Evolutionary conservation across 2,797 vertebrate species (phyloP).

Genomic region (Gephyroberyx darwinii): DNA sequence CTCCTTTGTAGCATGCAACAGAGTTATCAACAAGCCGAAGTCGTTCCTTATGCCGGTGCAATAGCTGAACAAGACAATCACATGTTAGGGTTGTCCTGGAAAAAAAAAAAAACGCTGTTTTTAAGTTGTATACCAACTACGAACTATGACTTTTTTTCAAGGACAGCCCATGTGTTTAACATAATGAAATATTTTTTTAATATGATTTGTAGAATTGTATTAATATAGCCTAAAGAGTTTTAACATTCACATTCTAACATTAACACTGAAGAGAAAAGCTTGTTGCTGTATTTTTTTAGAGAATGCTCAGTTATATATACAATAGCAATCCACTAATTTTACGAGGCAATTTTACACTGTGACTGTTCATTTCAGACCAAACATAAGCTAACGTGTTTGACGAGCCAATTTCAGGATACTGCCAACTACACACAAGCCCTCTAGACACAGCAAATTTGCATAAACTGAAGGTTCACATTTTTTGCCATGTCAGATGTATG

Average conservation of each 20-base stretch:
- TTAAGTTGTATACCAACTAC: conserved; percentile 17
- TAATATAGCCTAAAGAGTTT: conserved; percentile 56
- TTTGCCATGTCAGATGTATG: conserved; percentile 76
- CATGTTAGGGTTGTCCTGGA: conserved; percentile 59
- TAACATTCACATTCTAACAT: conserved; percentile 32
- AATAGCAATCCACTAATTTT: conserved; percentile 58
- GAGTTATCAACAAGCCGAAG: conserved; percentile 37
- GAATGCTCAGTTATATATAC: conserved; percentile 62
- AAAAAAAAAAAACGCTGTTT: conserved; percentile 24
- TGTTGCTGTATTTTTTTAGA: conserved; percentile 80
- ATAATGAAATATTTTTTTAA: conserved; percentile 67
- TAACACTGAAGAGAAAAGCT: conserved; percentile 61
- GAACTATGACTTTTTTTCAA: conserved; percentile 58
- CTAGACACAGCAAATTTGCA: conserved; percentile 56
- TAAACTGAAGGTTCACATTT: conserved; percentile 68
- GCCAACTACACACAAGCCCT: conserved; percentile 68
- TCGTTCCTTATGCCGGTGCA: conserved; percentile 62
- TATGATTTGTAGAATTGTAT: conserved; percentile 60
- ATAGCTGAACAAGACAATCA: conserved; percentile 77
- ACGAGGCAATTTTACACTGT: conserved; percentile 60
- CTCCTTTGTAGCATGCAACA: conserved; percentile 28
- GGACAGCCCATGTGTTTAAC: conserved; percentile 64
- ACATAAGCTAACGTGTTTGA: conserved; percentile 72
- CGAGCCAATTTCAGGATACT: conserved; percentile 66
- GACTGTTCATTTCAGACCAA: conserved; percentile 70